A percentile compares a stretch with the other conserved stretches of the same genome.
Evolutionary conservation across 2,888 invertebrate genomes (phyloP).

Genomic region (Microctonus brassicae): DNA sequence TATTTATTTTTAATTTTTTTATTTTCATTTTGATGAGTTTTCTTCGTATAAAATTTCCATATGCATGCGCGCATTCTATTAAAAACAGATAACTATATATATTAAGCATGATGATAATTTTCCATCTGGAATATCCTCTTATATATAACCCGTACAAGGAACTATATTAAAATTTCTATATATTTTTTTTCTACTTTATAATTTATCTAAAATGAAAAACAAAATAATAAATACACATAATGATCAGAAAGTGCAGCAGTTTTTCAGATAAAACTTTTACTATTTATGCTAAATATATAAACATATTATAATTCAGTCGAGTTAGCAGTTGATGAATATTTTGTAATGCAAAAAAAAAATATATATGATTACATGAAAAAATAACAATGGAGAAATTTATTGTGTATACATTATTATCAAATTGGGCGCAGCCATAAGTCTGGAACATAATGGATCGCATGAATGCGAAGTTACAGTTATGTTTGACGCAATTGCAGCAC

Average conservation of each 20-base stretch:
- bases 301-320: background rate
- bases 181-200: background rate
- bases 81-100: background rate
- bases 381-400: constrained; percentile 18
- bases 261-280: background rate
- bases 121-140: background rate
- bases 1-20: background rate
- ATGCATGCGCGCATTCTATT: background rate
- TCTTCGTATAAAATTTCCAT: background rate
- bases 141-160: background rate
- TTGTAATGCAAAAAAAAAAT: constrained; percentile 6
- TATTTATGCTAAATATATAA: background rate
- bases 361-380: background rate
- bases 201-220: background rate
- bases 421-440: constrained; percentile 24
- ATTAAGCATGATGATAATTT: background rate
- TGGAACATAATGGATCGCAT: constrained; percentile 36
- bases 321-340: no score
- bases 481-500: constrained; percentile 47
- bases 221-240: background rate
- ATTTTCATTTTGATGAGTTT: background rate
- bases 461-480: constrained; percentile 46
- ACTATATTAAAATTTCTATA: background rate
- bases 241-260: background rate
- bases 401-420: constrained; percentile 3